These are phyloP conservation scores for Psettodes erumei DNA, from an alignment of 2,113 vertebrate species.

Conservation along the genomic window DNA sequence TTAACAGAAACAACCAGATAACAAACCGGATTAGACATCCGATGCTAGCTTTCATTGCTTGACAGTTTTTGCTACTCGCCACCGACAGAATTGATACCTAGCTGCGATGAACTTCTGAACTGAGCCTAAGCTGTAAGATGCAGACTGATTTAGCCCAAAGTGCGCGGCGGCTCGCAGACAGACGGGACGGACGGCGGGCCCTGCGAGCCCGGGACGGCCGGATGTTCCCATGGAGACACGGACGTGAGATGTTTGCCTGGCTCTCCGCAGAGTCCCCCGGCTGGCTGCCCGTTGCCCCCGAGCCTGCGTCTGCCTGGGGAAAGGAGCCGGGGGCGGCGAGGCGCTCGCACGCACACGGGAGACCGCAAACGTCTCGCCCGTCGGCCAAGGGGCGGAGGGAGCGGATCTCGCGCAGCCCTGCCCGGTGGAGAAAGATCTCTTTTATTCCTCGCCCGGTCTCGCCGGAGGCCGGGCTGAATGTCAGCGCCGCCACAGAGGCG, in stretches of 20 bases:
- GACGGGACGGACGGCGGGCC: slow-evolving; percentile 52
- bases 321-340: slow-evolving; percentile 45
- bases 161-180: slow-evolving; percentile 50
- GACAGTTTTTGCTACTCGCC: neutral
- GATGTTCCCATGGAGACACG: slow-evolving; percentile 80
- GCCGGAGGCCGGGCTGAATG: slow-evolving; percentile 68
- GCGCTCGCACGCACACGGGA: slow-evolving; percentile 45
- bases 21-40: neutral
- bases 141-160: neutral
- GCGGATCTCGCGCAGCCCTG: slow-evolving; percentile 41
- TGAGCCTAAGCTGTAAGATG: neutral
- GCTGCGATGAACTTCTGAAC: neutral
- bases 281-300: slow-evolving; percentile 50
- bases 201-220: slow-evolving; percentile 63
- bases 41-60: neutral
- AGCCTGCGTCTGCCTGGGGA: slow-evolving; percentile 50
- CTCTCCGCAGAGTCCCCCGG: slow-evolving; percentile 56
- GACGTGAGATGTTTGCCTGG: slow-evolving; percentile 79
- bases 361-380: slow-evolving; percentile 60
- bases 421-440: slow-evolving; percentile 48
- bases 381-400: slow-evolving; percentile 51
- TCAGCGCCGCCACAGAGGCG: slow-evolving; percentile 67
- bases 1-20: neutral
- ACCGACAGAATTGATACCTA: neutral
- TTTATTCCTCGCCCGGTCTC: slow-evolving; percentile 57